A percentile compares a stretch with the other conserved stretches of the same genome.
These are phyloP conservation scores for Rhorus exstirpatorius DNA, from an alignment of 2,888 invertebrate genomes.

Conservation along the genomic window DNA sequence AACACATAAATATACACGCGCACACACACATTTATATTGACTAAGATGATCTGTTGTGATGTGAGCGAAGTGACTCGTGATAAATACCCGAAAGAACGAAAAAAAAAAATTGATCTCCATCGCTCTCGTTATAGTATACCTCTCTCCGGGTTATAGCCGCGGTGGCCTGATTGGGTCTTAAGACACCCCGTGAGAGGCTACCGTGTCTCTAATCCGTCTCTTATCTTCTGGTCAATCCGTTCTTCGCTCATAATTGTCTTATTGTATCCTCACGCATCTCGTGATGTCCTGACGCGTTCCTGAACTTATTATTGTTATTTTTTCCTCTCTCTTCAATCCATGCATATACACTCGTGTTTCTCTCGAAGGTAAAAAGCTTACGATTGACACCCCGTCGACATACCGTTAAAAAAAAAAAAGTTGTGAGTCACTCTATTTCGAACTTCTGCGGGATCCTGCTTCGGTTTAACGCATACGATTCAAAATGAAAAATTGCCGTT, in stretches of 20 bases:
- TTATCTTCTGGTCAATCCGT: constrained; percentile 81
- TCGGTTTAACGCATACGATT: no score
- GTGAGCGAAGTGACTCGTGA: constrained; percentile 74
- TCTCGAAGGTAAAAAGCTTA: constrained; percentile 43
- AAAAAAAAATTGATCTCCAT: constrained; percentile 53
- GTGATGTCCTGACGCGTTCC: constrained; percentile 31
- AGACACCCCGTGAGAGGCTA: constrained; percentile 70
- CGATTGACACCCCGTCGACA: constrained; percentile 60
- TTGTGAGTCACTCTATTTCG: constrained; percentile 3
- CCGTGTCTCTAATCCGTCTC: constrained; percentile 80
- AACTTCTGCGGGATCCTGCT: not conserved
- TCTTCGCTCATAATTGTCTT: constrained; percentile 80
- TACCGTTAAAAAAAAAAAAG: constrained; percentile 29
- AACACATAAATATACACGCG: constrained; percentile 1
- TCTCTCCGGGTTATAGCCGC: constrained; percentile 2
- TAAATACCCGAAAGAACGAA: constrained; percentile 73
- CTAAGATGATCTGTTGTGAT: constrained; percentile 70
- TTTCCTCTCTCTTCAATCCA: not conserved
- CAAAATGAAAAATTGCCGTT: not conserved
- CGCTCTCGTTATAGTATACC: constrained; percentile 33
- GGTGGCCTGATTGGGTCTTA: constrained; percentile 78
- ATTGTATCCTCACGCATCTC: constrained; percentile 77
- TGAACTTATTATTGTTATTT: constrained; percentile 11
- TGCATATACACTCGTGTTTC: not conserved
- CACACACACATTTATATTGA: constrained; percentile 26